Base-by-base conservation (phyloP, 2,888 invertebrate species). In the Polymixis flavicincta region DNA sequence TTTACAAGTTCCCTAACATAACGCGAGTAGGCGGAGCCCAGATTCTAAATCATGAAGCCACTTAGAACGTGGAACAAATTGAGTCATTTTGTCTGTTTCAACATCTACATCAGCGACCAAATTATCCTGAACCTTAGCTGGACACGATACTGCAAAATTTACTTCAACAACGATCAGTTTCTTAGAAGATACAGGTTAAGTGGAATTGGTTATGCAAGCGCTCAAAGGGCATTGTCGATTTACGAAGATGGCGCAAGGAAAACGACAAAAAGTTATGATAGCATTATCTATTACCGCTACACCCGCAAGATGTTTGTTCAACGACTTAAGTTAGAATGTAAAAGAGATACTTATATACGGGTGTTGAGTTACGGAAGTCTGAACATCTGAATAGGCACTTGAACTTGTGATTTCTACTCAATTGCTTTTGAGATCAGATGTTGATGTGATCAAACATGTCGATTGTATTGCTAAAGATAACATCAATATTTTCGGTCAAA, bases 31-130 rank as follows among this genome's bases (percentile, higher is more conserved):
- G 94, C 90, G 93, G 89, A 87, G 83, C 85, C 86, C 88, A 89
- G 90, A 91, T 90, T 90, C 91, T 94, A 93, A 95, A 94, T 95
- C 94, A 94, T 92, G 91, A 83, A 92, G 91, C 91, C 93, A 94
- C 92, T 94, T 94, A 92, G 88, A 87, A 87, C 84, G 85, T 85
- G 85, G 87, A 92, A 94, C 93, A 94, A 94, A 95, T 95, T 94
- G 94, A 94, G 92, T 90, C 89, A 92, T 94, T 94, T 92, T 88
- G 88, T 91, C 86, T 87, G 87, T 90, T 90, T 90, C 91, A 91
- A 91, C 89, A 90, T 92, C 89, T 90, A 90, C 89, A 90, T 90
- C 87, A 84, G 78, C 80, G 74, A 75, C 88, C 85, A 89, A 48
- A 59, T 64, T 68, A 76, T 54, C 22, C 72, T 82, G 84, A 85